Evolutionary conservation across 2,113 vertebrate species (phyloP), one percentile per base, ranked within the genome.

Genomic region (Myrmophylax atrothorax): DNA sequence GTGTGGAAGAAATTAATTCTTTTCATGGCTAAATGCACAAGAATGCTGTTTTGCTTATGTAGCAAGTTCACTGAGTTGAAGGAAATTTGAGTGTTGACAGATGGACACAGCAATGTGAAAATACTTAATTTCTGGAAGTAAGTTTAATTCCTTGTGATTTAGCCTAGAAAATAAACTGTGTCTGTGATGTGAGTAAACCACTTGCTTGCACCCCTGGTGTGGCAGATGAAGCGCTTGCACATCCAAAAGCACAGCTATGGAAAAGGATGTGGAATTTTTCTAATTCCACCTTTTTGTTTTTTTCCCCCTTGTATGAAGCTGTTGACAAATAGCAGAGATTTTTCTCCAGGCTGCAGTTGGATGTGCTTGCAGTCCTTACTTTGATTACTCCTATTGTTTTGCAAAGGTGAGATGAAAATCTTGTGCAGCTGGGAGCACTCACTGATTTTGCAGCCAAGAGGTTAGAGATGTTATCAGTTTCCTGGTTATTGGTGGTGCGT

Each of bases 401-500:
- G 40, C 52, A 37, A 75, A 75, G 52, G 6, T 64, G n/a, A 46
- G 52, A 52, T 90, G 58, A 66, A 75, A 89, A 40, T 50, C 26
- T 14, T 1, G 0, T 33, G 20, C 24, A 8, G 9, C 12, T 66
- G 35, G 22, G 46, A 63, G 26, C 29, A 15, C 10, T 38, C 40
- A 40, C 5, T 74, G 67, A 9, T 77, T 50, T 78, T 93, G 42
- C 64, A 88, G 31, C 9, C 55, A 14, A 33, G 35, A 38, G 15
- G 37, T 49, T 15, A 38, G 31, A 66, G 19, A 25, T 33, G 12
- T 20, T 64, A 7, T 0, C 6, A 3, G 8, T 80, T 56, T 17
- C 9, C 6, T 3, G 16, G 3, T 52, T 23, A 26, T 17, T 52
- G n/a, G 7, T n/a, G 62, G 46, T 38, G 3, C 5, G 0, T 53